Conservation (phyloP, 1,140 invertebrate genomes). For the Phymastichus coffea region DNA sequence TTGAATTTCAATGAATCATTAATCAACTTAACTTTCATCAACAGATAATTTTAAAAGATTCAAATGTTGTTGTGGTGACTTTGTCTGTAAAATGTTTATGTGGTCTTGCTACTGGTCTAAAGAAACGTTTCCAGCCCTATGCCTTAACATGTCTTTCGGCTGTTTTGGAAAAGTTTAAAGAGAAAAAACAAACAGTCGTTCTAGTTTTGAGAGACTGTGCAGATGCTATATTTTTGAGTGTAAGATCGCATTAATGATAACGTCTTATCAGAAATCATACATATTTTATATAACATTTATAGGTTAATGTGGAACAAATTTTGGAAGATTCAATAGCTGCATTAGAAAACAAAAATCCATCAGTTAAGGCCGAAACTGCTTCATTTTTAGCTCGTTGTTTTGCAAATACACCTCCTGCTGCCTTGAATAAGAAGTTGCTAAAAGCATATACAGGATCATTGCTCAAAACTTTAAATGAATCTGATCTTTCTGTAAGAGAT, state of each 20-base stretch:
- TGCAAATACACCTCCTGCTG: conserved; percentile 73
- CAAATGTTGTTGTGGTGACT: conserved; percentile 91
- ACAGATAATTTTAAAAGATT: conserved; percentile 86
- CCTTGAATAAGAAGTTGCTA: conserved; percentile 89
- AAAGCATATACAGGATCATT: conserved; percentile 82
- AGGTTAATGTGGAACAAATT: conserved; percentile 85
- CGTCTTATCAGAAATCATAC: too few relatives aligned
- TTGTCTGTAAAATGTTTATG: conserved; percentile 83
- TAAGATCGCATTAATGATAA: conserved; percentile 55
- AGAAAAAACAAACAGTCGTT: conserved; percentile 94
- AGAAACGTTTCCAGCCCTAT: conserved; percentile 86
- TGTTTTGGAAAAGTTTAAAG: conserved; percentile 94
- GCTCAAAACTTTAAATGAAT: conserved; percentile 84
- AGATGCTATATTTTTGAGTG: conserved; percentile 83
- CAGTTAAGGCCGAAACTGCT: conserved; percentile 89
- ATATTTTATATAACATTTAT: too few relatives aligned
- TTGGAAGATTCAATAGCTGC: conserved; percentile 82
- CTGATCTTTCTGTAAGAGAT: conserved; percentile 84
- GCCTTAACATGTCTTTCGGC: conserved; percentile 76
- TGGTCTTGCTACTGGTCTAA: conserved; percentile 81
- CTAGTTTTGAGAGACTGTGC: conserved; percentile 83
- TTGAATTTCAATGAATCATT: neutral
- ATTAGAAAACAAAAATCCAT: conserved; percentile 93
- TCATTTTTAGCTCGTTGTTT: conserved; percentile 85
- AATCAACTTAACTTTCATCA: conserved; percentile 12